Conservation (phyloP, 2,113 vertebrate species). For the Anguilla japonica region DNA sequence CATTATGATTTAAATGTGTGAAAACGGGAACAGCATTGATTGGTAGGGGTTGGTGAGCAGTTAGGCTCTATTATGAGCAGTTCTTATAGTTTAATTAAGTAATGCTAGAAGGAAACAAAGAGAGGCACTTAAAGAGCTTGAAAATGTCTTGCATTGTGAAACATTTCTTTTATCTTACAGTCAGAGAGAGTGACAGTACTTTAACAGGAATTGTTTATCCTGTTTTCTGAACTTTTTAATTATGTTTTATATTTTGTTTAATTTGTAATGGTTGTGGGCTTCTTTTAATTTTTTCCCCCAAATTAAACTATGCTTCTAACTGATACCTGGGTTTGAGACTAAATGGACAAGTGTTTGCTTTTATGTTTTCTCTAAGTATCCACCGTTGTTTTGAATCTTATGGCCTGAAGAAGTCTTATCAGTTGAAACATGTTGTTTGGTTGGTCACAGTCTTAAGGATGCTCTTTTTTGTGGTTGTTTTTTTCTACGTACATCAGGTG, state of each 20-base stretch:
- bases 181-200: too few species aligned
- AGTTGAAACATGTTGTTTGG: neutral
- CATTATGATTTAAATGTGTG: neutral
- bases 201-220: too few species aligned
- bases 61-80: too few species aligned
- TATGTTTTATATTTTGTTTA: neutral
- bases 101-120: too few species aligned
- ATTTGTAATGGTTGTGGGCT: neutral
- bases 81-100: too few species aligned
- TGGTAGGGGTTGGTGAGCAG: too few species aligned
- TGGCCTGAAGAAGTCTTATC: neutral
- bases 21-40: neutral
- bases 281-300: neutral
- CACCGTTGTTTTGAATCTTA: neutral
- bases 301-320: neutral
- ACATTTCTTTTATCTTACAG: too few species aligned
- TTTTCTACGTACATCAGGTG: too few species aligned
- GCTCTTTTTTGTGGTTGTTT: neutral
- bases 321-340: neutral
- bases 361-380: neutral
- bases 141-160: too few species aligned
- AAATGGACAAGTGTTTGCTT: neutral
- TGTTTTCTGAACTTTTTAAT: neutral
- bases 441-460: neutral
- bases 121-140: too few species aligned